A percentile compares a stretch with the other conserved stretches of the same genome.
Conservation (phyloP, 2,888 invertebrate species). For the Zonitis immaculata region DNA sequence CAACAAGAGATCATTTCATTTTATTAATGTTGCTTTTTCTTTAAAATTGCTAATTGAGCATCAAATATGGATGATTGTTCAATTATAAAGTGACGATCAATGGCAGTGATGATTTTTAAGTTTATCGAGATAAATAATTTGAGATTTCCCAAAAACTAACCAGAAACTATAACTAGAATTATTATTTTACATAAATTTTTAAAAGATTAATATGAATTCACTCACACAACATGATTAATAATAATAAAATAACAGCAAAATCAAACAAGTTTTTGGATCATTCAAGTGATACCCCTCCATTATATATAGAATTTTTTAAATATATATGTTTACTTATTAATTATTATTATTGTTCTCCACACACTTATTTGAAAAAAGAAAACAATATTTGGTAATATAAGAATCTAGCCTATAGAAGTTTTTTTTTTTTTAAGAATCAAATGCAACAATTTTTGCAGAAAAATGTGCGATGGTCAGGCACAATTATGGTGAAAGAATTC, state of each 20-base stretch:
- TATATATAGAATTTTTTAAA: constrained; percentile 7
- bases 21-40: constrained; percentile 16
- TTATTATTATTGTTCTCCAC: constrained; percentile 8
- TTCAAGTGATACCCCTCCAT: constrained; percentile 10
- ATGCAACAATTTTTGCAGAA: constrained; percentile 2
- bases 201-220: constrained; percentile 13
- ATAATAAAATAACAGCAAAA: background rate
- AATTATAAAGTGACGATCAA: constrained; percentile 35
- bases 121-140: background rate
- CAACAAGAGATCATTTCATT: constrained; percentile 35
- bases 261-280: constrained; percentile 5
- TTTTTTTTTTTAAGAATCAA: background rate
- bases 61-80: constrained; percentile 34
- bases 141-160: constrained; percentile 7
- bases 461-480: constrained; percentile 33
- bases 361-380: constrained; percentile 9
- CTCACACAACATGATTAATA: constrained; percentile 10
- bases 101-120: constrained; percentile 39
- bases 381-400: constrained; percentile 1
- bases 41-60: constrained; percentile 31
- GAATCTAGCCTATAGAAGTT: background rate
- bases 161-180: constrained; percentile 3
- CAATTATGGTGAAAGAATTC: constrained; percentile 29
- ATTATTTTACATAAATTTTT: constrained; percentile 1
- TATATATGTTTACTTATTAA: background rate